A percentile compares a stretch with the other conserved stretches of the same genome.
phyloP scores from a whole-genome alignment of 1,140 invertebrate species.

The Drosophila punjabiensis region DNA sequence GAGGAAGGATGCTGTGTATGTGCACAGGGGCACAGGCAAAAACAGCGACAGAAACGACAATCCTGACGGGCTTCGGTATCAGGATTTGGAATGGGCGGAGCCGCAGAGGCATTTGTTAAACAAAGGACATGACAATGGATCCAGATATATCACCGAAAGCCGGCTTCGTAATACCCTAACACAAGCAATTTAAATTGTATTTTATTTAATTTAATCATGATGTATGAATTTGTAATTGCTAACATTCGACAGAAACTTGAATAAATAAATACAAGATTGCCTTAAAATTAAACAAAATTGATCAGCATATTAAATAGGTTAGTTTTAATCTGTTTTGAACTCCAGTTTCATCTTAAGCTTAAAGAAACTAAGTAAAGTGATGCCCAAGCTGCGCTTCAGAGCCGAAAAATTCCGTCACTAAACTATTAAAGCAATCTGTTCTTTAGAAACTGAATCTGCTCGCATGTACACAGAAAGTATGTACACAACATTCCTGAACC shows the following conservation, averaged over 20 bases:
- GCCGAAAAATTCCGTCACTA: slow-evolving; percentile 23
- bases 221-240: slow-evolving; percentile 8
- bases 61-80: slow-evolving; percentile 11
- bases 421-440: slow-evolving; percentile 45
- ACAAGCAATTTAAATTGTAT: neutral
- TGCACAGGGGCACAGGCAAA: slow-evolving; percentile 29
- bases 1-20: slow-evolving; percentile 37
- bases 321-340: neutral
- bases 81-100: slow-evolving; percentile 28
- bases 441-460: slow-evolving; percentile 22
- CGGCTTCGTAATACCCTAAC: slow-evolving; percentile 8
- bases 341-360: neutral
- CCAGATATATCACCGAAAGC: neutral
- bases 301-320: neutral
- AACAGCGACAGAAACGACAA: slow-evolving; percentile 36
- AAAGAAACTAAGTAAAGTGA: neutral
- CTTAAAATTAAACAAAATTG: neutral
- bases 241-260: neutral
- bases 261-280: neutral
- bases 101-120: slow-evolving; percentile 33
- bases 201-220: neutral
- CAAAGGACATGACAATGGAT: slow-evolving; percentile 28
- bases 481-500: slow-evolving; percentile 26
- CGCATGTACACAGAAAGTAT: slow-evolving; percentile 28
- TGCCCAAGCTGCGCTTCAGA: neutral